Conservation (phyloP, 2,888 invertebrate genomes). For the Nomada ferruginata region DNA sequence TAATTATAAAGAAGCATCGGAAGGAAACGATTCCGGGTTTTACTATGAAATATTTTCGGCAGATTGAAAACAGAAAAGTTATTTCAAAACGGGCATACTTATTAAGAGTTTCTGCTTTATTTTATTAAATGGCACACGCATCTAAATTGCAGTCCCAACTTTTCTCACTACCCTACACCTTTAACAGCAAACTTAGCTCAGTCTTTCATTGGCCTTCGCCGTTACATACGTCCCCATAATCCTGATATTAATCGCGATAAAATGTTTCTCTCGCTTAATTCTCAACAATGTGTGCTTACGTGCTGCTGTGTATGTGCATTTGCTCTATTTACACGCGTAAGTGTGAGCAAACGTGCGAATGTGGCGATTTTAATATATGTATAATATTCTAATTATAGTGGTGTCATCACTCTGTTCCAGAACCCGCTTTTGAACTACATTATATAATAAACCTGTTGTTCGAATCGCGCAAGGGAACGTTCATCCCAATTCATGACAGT, state of each 20-base stretch:
- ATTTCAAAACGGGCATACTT: too few relatives aligned
- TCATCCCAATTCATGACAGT: constrained; percentile 68
- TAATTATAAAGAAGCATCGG: too few relatives aligned
- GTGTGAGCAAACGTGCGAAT: constrained; percentile 12
- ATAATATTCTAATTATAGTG: constrained; percentile 18
- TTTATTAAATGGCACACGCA: not conserved
- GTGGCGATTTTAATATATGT: constrained; percentile 6
- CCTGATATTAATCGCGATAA: not conserved
- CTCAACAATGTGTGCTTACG: not conserved
- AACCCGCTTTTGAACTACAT: constrained; percentile 34
- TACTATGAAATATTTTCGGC: not conserved
- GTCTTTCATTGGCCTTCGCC: not conserved
- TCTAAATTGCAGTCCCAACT: not conserved
- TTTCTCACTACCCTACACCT: not conserved
- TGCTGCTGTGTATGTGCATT: constrained; percentile 1
- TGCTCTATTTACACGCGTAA: not conserved
- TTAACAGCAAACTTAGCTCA: not conserved
- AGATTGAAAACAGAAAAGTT: too few relatives aligned
- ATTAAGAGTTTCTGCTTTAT: not conserved
- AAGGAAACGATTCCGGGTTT: not conserved
- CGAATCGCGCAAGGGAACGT: constrained; percentile 28
- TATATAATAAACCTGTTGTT: constrained; percentile 45
- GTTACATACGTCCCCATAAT: not conserved
- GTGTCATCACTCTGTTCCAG: constrained; percentile 32
- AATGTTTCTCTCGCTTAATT: constrained; percentile 9